Conservation (phyloP, 1,140 invertebrate species). For the Aethina tumida region DNA sequence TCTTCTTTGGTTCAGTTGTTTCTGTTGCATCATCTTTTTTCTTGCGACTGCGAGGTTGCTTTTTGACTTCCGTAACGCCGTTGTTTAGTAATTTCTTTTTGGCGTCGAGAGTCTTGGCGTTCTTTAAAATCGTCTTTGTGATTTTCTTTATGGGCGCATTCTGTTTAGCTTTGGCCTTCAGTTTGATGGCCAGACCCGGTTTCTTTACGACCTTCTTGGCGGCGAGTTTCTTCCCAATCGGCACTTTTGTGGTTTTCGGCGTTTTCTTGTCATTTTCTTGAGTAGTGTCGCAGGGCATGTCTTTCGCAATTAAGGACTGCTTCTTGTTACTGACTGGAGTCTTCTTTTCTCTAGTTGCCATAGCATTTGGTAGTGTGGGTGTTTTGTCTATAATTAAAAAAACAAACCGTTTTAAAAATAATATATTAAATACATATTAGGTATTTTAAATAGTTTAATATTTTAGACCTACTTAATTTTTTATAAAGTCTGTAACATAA, state of each 20-base stretch:
- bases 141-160: slow-evolving; percentile 18
- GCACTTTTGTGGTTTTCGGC: slow-evolving; percentile 15
- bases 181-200: slow-evolving; percentile 17
- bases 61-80: slow-evolving; percentile 23
- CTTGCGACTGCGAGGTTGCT: slow-evolving; percentile 12
- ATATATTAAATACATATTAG: background rate
- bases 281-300: slow-evolving; percentile 9
- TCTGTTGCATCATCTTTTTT: slow-evolving; percentile 17
- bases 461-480: background rate
- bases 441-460: background rate
- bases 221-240: slow-evolving; percentile 17
- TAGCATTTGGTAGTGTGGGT: slow-evolving; percentile 27
- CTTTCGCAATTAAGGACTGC: slow-evolving; percentile 19
- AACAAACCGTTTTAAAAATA: slow-evolving; percentile 1
- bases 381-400: slow-evolving; percentile 1
- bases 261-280: slow-evolving; percentile 7
- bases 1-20: slow-evolving; percentile 14
- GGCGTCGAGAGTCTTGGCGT: slow-evolving; percentile 24
- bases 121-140: slow-evolving; percentile 24
- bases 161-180: slow-evolving; percentile 27
- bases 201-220: slow-evolving; percentile 18
- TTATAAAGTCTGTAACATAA: background rate
- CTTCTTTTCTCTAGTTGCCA: slow-evolving; percentile 36
- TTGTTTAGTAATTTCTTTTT: slow-evolving; percentile 31
- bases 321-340: slow-evolving; percentile 26